These are phyloP conservation scores for Parnassius smintheus DNA, from an alignment of 2,888 invertebrate species.

Conservation along the genomic window DNA sequence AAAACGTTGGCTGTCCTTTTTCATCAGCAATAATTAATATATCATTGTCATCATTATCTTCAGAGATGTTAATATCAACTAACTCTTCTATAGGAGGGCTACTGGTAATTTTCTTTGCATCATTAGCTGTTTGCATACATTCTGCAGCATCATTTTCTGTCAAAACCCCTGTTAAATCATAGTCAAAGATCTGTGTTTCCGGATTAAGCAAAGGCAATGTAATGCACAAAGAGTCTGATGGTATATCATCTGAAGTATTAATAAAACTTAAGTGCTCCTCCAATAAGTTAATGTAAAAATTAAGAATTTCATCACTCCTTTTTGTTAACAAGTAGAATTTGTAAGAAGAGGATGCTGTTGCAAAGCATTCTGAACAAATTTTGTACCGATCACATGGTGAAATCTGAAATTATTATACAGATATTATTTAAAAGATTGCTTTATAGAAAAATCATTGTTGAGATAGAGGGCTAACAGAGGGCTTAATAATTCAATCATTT, in stretches of 20 bases:
- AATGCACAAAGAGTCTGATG: conserved; percentile 49
- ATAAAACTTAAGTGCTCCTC: conserved; percentile 43
- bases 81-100: conserved; percentile 13
- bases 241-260: conserved; percentile 38
- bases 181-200: conserved; percentile 42
- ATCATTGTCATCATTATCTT: conserved; percentile 35
- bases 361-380: conserved; percentile 59
- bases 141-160: conserved; percentile 25
- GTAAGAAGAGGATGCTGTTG: conserved; percentile 53
- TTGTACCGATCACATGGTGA: conserved; percentile 47
- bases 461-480: no score
- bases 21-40: conserved; percentile 49
- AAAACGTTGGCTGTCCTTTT: conserved; percentile 40
- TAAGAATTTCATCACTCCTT: conserved; percentile 51
- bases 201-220: conserved; percentile 45
- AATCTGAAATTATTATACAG: conserved; percentile 45
- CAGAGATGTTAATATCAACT: conserved; percentile 28
- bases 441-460: no score
- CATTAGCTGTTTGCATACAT: conserved; percentile 17
- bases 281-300: conserved; percentile 53
- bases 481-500: no score
- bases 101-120: conserved; percentile 7
- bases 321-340: conserved; percentile 55
- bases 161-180: conserved; percentile 45
- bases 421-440: background rate